Conservation (phyloP, 2,888 invertebrate species). For the Drosophila hawaiiensis region DNA sequence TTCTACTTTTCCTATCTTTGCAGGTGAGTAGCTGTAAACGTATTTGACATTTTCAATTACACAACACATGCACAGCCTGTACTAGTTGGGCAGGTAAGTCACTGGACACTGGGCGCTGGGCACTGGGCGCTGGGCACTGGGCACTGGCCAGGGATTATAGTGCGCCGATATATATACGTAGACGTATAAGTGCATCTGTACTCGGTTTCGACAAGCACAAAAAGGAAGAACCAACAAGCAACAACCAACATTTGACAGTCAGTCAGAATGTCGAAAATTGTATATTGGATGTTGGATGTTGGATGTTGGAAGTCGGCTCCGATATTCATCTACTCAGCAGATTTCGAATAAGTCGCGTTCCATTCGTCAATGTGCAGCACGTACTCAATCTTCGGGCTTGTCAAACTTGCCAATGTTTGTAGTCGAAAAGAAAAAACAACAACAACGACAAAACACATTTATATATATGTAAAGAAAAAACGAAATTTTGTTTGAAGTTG, state of each 20-base stretch:
- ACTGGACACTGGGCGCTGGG: background rate
- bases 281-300: conserved; percentile 11
- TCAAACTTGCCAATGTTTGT: conserved; percentile 78
- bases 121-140: background rate
- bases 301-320: conserved; percentile 9
- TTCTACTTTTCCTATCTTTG: conserved; percentile 52
- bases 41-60: conserved; percentile 48
- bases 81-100: conserved; percentile 39
- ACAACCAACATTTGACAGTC: conserved; percentile 26
- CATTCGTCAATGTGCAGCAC: conserved; percentile 79
- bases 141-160: background rate
- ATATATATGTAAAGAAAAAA: background rate
- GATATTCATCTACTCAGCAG: background rate
- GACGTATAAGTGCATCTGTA: background rate
- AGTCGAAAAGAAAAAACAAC: conserved; percentile 31
- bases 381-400: conserved; percentile 80
- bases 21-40: conserved; percentile 65
- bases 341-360: conserved; percentile 46
- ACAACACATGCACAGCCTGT: conserved; percentile 1
- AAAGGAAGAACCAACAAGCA: background rate
- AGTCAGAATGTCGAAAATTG: background rate
- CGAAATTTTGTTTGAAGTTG: conserved; percentile 50
- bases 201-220: background rate
- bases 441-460: conserved; percentile 8
- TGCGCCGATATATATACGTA: background rate